These are phyloP conservation scores for Hyles lineata DNA, from an alignment of 2,888 invertebrate genomes.

Conservation along the genomic window DNA sequence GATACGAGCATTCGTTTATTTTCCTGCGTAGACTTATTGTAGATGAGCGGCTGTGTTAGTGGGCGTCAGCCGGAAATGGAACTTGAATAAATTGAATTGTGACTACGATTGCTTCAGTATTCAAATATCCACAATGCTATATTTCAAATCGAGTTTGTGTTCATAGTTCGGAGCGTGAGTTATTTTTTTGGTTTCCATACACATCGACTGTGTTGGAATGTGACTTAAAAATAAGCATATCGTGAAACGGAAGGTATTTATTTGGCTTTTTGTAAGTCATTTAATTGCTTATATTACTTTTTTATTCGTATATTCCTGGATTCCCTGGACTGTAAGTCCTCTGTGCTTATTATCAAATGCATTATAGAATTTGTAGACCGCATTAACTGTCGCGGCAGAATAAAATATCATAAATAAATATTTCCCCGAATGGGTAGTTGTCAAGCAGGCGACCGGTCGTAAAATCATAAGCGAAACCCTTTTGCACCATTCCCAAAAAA, in stretches of 20 bases:
- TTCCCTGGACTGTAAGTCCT: too few relatives aligned
- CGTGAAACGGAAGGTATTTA: neutral
- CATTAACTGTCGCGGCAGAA: too few relatives aligned
- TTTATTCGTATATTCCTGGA: too few relatives aligned
- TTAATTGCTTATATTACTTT: neutral
- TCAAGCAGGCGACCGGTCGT: too few relatives aligned
- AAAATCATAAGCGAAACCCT: too few relatives aligned
- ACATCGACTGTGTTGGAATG: neutral
- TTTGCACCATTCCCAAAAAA: too few relatives aligned
- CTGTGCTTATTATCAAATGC: too few relatives aligned
- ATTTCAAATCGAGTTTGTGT: conserved; percentile 41
- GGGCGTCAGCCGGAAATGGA: conserved; percentile 69
- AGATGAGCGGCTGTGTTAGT: conserved; percentile 63
- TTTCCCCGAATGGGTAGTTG: too few relatives aligned
- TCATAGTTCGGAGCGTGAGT: neutral
- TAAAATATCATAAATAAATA: too few relatives aligned
- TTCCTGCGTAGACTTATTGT: conserved; percentile 58
- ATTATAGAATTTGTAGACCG: too few relatives aligned
- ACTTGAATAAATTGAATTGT: conserved; percentile 76
- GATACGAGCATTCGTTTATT: conserved; percentile 66
- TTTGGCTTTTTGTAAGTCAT: neutral
- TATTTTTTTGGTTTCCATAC: too few relatives aligned
- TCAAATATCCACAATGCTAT: conserved; percentile 58
- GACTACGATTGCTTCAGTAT: conserved; percentile 68
- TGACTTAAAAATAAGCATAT: neutral